Evolutionary conservation across 2,888 invertebrate genomes (phyloP), one percentile per base, ranked within the genome.

Genomic region (Meteorus cinctellus): DNA sequence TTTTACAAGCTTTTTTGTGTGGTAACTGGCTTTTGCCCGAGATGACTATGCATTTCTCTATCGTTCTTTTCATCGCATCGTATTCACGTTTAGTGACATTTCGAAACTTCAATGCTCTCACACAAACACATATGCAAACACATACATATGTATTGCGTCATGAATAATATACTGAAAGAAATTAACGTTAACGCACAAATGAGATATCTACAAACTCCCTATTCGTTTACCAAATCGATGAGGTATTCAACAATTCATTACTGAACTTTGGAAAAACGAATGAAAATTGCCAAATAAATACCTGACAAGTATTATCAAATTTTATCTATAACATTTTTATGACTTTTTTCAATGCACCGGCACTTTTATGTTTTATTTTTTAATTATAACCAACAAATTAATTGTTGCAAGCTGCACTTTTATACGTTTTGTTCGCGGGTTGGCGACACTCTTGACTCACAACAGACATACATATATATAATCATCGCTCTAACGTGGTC

Each of bases 111-210:
- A 77, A 80, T 77, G 74, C 72, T 76, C 67, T 73, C 74, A 75
- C 71, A 75, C 73, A 74, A 74, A 67, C 66, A 59, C 27, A 62
- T 31, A 55, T 41, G 62, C 48, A 8, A 67, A 75, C 72, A 75
- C 71, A 75, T 68, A 74, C 41, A 62, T 41, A 65, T 48, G 2
- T 59, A 68, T 36, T 67, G 66, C 65, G 75, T 75, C 74, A 79
- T 79, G 80, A 80, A 80, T 80, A 80, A 80, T 80, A 74, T 68
- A 80, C 79, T 74, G 74, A 75, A 74, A 69, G 65, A 79, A 77
- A 79, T 80, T 80, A 65, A 65, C 70, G 65, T 75, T 65, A 34
- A 62, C 68, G 14, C 8, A 16, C 14, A 45, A 45, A 45, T 5
- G 6, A 12, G 45, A 34, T 8, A 34, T 34, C 34, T 34, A 34